phyloP scores from a whole-genome alignment of 2,888 invertebrate genomes.

The Carpatolechia fugitivella region DNA sequence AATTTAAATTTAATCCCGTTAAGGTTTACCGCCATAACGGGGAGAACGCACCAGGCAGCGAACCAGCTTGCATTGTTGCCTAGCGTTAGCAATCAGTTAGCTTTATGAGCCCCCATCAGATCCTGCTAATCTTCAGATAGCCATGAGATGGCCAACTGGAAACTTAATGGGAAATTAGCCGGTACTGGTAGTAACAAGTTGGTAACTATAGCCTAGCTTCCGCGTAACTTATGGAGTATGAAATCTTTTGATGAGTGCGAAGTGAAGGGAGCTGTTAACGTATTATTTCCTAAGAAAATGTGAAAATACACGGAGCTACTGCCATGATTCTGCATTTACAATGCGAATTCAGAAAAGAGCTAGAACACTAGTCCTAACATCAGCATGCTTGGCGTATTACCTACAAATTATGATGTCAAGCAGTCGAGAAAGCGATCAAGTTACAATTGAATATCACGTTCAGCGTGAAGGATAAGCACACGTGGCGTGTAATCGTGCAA shows the following conservation, averaged over 20 bases:
- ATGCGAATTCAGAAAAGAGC: no score
- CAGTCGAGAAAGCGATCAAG: conserved; percentile 53
- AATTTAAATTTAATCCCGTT: neutral
- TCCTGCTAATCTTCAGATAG: conserved; percentile 13
- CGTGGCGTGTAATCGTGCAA: conserved; percentile 50
- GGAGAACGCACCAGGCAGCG: neutral
- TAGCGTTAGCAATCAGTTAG: conserved; percentile 12
- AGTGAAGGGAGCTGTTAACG: neutral
- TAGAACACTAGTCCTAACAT: no score
- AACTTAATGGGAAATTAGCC: conserved; percentile 9
- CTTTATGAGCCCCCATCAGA: conserved; percentile 15
- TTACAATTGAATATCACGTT: conserved; percentile 56
- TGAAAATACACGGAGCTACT: no score
- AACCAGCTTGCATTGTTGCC: conserved; percentile 1
- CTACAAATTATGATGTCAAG: conserved; percentile 23
- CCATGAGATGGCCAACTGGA: conserved; percentile 4
- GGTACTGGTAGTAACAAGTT: neutral
- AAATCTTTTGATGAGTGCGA: neutral
- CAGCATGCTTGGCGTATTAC: no score
- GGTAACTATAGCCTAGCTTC: neutral
- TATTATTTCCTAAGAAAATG: no score
- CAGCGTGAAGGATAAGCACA: conserved; percentile 44
- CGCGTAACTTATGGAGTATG: conserved; percentile 9
- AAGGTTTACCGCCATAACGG: conserved; percentile 1
- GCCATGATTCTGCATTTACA: no score